Evolutionary conservation across 2,113 vertebrate species (phyloP).

Genomic region (Pterophyllum scalare): DNA sequence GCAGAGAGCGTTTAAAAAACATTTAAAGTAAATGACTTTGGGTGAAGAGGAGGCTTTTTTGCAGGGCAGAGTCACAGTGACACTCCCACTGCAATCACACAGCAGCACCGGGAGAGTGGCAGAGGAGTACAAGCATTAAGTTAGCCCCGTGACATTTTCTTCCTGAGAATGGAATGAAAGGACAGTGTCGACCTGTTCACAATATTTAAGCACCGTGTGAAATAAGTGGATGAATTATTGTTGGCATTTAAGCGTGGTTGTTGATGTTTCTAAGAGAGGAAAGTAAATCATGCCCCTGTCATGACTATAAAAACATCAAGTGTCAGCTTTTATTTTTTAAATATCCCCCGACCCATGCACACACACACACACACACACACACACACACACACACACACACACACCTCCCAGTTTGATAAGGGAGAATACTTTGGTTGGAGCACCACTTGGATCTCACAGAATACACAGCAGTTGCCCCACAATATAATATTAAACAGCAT

Average conservation of each 20-base stretch:
- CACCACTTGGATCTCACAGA: slow-evolving; percentile 1
- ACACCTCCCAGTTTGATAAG: slow-evolving; percentile 8
- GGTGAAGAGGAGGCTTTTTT: slow-evolving; percentile 34
- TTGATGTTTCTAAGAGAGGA: slow-evolving; percentile 14
- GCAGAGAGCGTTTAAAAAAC: slow-evolving; percentile 60
- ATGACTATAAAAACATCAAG: neutral
- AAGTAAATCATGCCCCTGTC: slow-evolving; percentile 2
- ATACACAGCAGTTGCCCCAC: neutral
- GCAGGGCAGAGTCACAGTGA: slow-evolving; percentile 13
- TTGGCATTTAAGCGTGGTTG: slow-evolving; percentile 18
- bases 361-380: neutral
- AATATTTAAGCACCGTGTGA: slow-evolving; percentile 25
- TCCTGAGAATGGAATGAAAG: slow-evolving; percentile 14
- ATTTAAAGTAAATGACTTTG: slow-evolving; percentile 58
- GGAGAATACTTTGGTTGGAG: neutral
- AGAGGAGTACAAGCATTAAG: neutral
- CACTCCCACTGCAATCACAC: slow-evolving; percentile 20
- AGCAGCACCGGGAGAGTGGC: neutral
- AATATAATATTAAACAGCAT: neutral
- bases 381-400: neutral
- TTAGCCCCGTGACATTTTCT: slow-evolving; percentile 31
- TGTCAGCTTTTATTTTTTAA: neutral
- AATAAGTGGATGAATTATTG: slow-evolving; percentile 34
- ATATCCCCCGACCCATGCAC: neutral
- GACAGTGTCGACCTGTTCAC: neutral